These are phyloP conservation scores for Myocastor coypus DNA, from an alignment of 2,113 vertebrate genomes.

Conservation along the genomic window DNA sequence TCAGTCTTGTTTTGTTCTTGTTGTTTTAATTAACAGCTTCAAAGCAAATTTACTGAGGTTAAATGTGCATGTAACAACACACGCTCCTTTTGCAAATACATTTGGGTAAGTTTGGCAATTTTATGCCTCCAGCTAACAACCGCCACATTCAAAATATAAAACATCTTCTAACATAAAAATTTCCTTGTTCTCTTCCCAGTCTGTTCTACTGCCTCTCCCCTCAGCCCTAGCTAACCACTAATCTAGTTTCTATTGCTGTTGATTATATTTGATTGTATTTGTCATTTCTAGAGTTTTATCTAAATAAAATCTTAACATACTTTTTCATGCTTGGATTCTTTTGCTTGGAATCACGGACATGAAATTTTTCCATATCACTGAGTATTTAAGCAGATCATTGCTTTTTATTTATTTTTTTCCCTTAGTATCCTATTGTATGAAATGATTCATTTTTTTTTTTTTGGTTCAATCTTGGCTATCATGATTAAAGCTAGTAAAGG, in stretches of 20 bases:
- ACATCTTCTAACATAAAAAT: background rate
- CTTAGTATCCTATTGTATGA: background rate
- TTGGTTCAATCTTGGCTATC: background rate
- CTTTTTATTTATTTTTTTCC: background rate
- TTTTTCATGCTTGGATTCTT: background rate
- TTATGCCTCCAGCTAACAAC: background rate
- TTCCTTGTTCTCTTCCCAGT: background rate
- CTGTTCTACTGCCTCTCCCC: background rate
- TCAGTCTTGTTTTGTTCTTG: background rate
- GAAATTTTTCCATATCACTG: background rate
- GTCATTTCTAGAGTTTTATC: background rate
- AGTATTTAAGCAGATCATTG: background rate
- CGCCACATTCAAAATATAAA: background rate
- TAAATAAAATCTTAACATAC: background rate
- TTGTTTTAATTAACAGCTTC: background rate
- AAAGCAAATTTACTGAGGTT: background rate
- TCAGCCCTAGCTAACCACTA: background rate
- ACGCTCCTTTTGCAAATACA: background rate
- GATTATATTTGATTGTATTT: background rate
- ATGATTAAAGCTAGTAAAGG: background rate
- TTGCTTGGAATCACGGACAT: background rate
- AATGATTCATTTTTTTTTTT: background rate
- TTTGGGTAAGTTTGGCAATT: background rate
- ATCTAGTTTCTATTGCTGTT: background rate
- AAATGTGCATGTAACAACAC: background rate